Evolutionary conservation across 2,888 invertebrate genomes (phyloP).

Genomic region (Perizoma affinitatum): DNA sequence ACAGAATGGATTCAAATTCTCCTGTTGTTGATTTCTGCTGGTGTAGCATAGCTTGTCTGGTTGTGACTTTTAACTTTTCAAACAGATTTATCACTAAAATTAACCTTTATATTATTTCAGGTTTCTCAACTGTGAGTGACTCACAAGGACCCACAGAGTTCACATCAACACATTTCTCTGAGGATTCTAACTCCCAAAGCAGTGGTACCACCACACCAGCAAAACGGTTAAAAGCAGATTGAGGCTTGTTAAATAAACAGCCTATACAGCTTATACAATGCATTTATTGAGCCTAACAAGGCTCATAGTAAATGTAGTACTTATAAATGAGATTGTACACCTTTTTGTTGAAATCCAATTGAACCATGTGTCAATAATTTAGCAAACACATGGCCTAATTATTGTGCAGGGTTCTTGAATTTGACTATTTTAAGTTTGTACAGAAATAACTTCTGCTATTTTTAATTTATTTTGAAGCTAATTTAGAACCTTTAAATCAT

Average conservation of each 20-base stretch:
- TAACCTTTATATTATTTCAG: conserved; percentile 69
- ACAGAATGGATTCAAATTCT: no score
- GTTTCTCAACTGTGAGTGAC: conserved; percentile 95
- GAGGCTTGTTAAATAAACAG: conserved; percentile 53
- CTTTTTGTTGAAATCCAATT: no score
- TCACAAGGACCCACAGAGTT: conserved; percentile 94
- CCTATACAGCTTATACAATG: conserved; percentile 28
- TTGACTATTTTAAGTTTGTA: no score
- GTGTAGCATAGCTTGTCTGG: no score
- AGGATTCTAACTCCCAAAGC: conserved; percentile 95
- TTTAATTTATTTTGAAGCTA: no score
- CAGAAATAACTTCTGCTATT: no score
- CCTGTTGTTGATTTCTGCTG: no score
- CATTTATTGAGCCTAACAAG: conserved; percentile 35
- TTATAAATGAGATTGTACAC: no score
- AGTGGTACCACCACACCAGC: conserved; percentile 89
- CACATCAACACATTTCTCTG: conserved; percentile 93
- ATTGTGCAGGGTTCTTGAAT: no score
- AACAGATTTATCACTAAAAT: no score
- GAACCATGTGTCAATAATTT: background rate
- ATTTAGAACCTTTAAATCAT: no score
- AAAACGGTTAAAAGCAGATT: conserved; percentile 91
- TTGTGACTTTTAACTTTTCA: no score
- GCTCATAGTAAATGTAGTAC: conserved; percentile 4
- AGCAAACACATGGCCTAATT: background rate